Evolutionary conservation across 2,797 vertebrate genomes (phyloP).

Genomic region (Balearica regulorum): DNA sequence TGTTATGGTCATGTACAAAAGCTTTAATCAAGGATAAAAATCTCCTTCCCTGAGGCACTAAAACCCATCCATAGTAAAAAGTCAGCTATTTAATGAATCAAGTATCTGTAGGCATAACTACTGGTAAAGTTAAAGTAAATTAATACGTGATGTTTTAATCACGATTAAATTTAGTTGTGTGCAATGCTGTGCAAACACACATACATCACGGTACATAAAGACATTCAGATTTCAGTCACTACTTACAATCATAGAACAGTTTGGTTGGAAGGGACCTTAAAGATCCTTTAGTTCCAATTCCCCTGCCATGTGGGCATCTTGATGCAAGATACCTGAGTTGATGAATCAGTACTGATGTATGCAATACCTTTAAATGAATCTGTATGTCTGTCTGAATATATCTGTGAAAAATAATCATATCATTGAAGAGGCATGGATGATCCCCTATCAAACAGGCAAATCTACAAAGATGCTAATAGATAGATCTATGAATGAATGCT

Average conservation of each 20-base stretch:
- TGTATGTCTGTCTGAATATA: background rate
- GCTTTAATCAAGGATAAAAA: conserved; percentile 11
- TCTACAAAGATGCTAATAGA: background rate
- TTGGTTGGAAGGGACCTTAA: too few relatives aligned
- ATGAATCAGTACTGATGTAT: background rate
- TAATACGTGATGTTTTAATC: background rate
- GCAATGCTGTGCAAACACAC: background rate
- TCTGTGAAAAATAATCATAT: background rate
- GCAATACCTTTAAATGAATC: background rate
- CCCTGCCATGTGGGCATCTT: background rate
- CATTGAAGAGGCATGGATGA: background rate
- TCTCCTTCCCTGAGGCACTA: background rate
- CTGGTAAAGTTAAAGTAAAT: background rate
- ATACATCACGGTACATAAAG: background rate
- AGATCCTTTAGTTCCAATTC: too few relatives aligned
- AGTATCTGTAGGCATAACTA: background rate
- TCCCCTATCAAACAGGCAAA: background rate
- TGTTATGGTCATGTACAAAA: background rate
- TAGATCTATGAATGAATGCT: background rate
- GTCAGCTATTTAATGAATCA: background rate
- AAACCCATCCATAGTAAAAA: background rate
- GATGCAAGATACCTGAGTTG: background rate
- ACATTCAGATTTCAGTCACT: background rate
- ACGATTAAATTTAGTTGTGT: background rate
- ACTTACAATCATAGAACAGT: too few relatives aligned